A percentile compares a stretch with the other conserved stretches of the same genome.
Evolutionary conservation across 64 coral and sea anemone genomes (phyloP).

Genomic region (Stichodactyla mertensii): DNA sequence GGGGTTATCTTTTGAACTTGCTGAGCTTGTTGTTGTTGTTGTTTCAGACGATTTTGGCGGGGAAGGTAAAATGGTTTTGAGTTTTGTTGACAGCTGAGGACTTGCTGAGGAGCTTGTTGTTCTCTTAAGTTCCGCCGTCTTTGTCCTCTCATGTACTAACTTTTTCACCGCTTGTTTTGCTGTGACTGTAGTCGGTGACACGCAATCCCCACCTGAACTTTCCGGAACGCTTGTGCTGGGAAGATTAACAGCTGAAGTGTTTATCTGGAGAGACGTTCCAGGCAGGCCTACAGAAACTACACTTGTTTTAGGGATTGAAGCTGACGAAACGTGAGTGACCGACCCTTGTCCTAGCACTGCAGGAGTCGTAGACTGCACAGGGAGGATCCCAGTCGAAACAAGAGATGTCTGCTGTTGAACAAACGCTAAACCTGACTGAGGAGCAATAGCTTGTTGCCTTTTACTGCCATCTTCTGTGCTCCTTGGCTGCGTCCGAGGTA

Average conservation of each 20-base stretch:
- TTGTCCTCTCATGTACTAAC: constrained; percentile 74
- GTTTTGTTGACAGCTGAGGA: neutral
- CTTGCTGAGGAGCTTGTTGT: constrained; percentile 13
- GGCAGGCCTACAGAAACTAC: neutral
- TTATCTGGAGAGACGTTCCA: neutral
- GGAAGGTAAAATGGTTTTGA: neutral
- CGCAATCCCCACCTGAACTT: neutral
- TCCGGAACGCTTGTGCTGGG: neutral
- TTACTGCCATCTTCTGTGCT: constrained; percentile 5
- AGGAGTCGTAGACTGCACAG: constrained; percentile 30
- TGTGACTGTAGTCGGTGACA: constrained; percentile 1
- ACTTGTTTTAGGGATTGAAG: neutral
- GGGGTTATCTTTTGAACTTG: neutral
- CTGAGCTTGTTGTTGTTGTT: neutral
- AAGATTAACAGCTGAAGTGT: neutral
- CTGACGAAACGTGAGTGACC: constrained; percentile 29
- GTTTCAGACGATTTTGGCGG: neutral
- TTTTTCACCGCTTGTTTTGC: constrained; percentile 95
- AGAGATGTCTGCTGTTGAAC: neutral
- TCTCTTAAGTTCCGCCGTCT: constrained; percentile 66
- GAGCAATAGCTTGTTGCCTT: neutral
- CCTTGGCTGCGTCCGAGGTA: constrained; percentile 9
- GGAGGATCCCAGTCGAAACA: neutral
- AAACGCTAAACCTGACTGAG: constrained; percentile 13
- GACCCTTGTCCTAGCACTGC: constrained; percentile 14